These are phyloP conservation scores for Dioctria linearis DNA, from an alignment of 2,888 invertebrate species.

Conservation along the genomic window DNA sequence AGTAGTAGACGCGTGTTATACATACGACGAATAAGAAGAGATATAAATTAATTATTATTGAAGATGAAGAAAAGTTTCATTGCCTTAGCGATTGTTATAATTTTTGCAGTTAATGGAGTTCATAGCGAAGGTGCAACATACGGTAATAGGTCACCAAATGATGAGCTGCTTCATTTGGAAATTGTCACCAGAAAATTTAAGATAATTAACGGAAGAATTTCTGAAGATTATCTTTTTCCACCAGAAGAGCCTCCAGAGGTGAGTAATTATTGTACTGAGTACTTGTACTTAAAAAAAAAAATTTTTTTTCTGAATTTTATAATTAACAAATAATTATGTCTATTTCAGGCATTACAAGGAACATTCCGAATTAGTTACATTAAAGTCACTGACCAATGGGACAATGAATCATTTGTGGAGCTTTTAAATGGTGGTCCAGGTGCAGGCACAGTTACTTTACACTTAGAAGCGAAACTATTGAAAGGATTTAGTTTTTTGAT, in stretches of 20 bases:
- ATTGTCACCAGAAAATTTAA: slow-evolving; percentile 30
- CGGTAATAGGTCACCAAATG: neutral
- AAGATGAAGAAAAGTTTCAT: too few relatives aligned
- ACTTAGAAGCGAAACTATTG: slow-evolving; percentile 12
- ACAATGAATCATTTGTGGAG: slow-evolving; percentile 13
- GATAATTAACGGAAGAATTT: slow-evolving; percentile 11
- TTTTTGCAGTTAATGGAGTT: slow-evolving; percentile 4
- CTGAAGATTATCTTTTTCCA: slow-evolving; percentile 16
- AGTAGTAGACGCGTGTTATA: too few relatives aligned
- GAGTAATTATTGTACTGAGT: neutral
- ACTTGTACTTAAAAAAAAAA: neutral
- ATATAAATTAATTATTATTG: too few relatives aligned
- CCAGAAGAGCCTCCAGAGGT: neutral
- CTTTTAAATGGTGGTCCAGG: slow-evolving; percentile 33
- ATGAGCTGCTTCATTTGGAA: slow-evolving; percentile 20
- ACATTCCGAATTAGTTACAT: slow-evolving; percentile 11
- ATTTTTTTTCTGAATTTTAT: too few relatives aligned
- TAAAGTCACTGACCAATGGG: slow-evolving; percentile 11
- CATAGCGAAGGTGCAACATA: slow-evolving; percentile 19
- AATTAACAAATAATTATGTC: neutral
- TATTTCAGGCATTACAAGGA: slow-evolving; percentile 29
- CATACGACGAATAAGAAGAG: too few relatives aligned
- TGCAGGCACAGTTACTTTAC: neutral
- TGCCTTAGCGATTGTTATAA: too few relatives aligned
- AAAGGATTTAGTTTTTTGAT: slow-evolving; percentile 36